Base-by-base conservation (phyloP, 23 tunicate genomes). In the Styela clava region DNA sequence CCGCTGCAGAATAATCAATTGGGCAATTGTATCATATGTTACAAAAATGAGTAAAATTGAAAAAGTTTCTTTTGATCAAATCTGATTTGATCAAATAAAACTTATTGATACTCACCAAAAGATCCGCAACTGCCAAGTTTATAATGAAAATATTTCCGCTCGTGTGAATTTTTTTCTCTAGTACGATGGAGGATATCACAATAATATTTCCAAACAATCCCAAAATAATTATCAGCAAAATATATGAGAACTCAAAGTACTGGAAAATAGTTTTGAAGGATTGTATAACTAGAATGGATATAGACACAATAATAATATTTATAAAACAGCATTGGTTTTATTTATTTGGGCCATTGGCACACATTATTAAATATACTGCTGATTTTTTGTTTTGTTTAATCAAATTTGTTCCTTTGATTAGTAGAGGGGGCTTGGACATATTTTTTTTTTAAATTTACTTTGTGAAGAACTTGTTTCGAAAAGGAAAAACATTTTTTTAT, bases 81-180 rank as follows among this genome's bases (percentile, higher is more conserved):
- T 26, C 24, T 30, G 34, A 7, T 30, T 36, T 35, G 12, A 24
- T 62, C 3, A 2, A 2, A 37, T 31, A n/a, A n/a, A n/a, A n/a
- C n/a, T n/a, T n/a, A n/a, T n/a, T n/a, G n/a, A 63, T 33, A 88
- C 93, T 83, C 63, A 88, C 93, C 20, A 83, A 34, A 2, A 88
- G 9, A 69, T 88, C 94, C 24, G 94, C 94, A 18, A 88, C 74
- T 0, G 94, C 94, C 2, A 88, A 73, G 36, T 84, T 88, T 36
- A 88, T 88, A 44, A 84, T 79, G 35, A 88, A 88, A 19, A 88
- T 56, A 30, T 88, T 88, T 37, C 94, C 94, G 31, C 73, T 76
- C 32, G 78, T 68, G 69, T 84, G 82, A n/a, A 83, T 52, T 62
- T 74, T 83, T 31, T 85, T 78, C 28, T 52, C 85, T 21, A 74